phyloP scores from a whole-genome alignment of 2,113 vertebrate species.

The Herpetotheres cachinnans region DNA sequence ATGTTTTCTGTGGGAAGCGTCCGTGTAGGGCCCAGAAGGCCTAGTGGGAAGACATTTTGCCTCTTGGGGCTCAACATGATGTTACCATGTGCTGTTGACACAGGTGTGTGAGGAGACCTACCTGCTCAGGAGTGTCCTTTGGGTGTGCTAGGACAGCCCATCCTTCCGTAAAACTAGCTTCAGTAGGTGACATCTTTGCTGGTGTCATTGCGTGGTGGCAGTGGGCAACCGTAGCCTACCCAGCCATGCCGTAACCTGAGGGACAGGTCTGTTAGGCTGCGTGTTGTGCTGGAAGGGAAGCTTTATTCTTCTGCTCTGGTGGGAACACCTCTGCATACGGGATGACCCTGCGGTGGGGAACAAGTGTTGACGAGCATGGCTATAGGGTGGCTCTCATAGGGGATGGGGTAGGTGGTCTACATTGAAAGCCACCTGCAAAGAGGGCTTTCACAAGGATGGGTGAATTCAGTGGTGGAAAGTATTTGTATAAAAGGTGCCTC shows the following conservation, averaged over 20 bases:
- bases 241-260: rapidly evolving
- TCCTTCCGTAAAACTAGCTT: neutral
- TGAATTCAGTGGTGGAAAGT: neutral
- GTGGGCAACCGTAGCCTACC: rapidly evolving
- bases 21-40: neutral
- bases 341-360: neutral
- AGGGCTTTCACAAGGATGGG: neutral
- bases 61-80: neutral
- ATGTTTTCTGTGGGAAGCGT: neutral
- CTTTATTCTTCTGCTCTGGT: neutral
- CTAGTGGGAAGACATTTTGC: neutral
- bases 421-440: neutral
- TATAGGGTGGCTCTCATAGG: rapidly evolving
- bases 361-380: rapidly evolving
- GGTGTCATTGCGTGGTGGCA: neutral
- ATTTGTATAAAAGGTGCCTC: neutral
- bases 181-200: neutral
- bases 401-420: neutral
- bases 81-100: neutral
- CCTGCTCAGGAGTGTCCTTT: neutral
- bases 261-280: neutral
- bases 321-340: rapidly evolving
- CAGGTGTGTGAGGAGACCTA: neutral
- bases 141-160: neutral
- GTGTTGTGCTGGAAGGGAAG: neutral